Conservation (phyloP, 2,888 invertebrate species). For the Pollenia angustigena region DNA sequence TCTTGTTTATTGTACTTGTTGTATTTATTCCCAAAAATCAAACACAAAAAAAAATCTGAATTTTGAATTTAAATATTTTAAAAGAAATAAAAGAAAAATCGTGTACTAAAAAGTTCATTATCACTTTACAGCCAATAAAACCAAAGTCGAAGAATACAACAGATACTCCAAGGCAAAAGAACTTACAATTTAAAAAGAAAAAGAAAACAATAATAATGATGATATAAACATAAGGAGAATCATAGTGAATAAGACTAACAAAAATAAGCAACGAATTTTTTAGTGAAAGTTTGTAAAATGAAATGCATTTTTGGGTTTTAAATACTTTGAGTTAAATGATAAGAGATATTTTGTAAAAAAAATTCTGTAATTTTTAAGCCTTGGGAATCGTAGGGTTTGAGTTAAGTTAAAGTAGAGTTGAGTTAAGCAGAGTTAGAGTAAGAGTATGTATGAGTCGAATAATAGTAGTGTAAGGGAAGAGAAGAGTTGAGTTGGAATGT, state of each 20-base stretch:
- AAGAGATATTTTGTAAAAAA: background rate
- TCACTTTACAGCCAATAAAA: conserved; percentile 1
- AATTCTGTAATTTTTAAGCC: too few relatives aligned
- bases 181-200: background rate
- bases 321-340: background rate
- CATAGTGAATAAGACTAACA: conserved; percentile 11
- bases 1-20: background rate
- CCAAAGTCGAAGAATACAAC: background rate
- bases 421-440: too few relatives aligned
- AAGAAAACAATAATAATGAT: background rate
- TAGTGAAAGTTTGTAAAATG: conserved; percentile 46
- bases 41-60: background rate
- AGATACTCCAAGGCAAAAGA: background rate
- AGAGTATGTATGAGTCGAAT: too few relatives aligned
- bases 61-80: conserved; percentile 24
- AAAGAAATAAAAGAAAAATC: conserved; percentile 19
- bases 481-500: too few relatives aligned
- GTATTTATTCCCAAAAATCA: too few relatives aligned
- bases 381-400: too few relatives aligned
- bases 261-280: conserved; percentile 6
- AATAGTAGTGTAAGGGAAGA: too few relatives aligned
- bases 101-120: conserved; percentile 29
- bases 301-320: conserved; percentile 43
- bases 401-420: too few relatives aligned
- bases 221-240: conserved; percentile 13